Evolutionary conservation across 2,797 vertebrate species (phyloP).

Genomic region (Gambusia yucatana): DNA sequence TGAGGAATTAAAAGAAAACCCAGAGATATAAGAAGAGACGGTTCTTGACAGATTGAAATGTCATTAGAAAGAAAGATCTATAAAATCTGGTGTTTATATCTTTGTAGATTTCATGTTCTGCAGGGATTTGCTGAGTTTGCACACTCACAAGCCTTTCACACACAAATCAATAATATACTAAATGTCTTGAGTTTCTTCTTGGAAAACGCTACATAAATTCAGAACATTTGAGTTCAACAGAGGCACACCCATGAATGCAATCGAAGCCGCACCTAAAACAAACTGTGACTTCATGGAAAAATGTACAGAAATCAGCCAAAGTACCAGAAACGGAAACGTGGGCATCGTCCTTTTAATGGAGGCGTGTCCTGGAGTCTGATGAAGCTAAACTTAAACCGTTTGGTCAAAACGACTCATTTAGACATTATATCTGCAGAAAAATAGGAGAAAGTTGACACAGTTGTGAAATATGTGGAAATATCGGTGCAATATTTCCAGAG

Average conservation of each 20-base stretch:
- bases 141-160: neutral
- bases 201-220: neutral
- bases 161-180: neutral
- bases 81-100: neutral
- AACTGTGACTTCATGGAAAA: neutral
- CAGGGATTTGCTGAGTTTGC: neutral
- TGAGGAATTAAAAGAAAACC: too few species aligned
- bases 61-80: too few species aligned
- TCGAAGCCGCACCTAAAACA: neutral
- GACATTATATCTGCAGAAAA: neutral
- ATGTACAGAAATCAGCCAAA: neutral
- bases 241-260: neutral
- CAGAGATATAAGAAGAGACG: too few species aligned
- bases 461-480: conserved; percentile 2
- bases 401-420: neutral
- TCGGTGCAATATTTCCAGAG: neutral
- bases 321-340: neutral
- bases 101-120: neutral
- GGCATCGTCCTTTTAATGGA: neutral
- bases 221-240: neutral
- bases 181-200: neutral
- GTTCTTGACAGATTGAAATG: too few species aligned
- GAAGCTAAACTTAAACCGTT: neutral
- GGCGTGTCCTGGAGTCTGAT: neutral
- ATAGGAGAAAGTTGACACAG: neutral